Conservation (phyloP, 2,797 vertebrate species). For the Myotis daubentonii region DNA sequence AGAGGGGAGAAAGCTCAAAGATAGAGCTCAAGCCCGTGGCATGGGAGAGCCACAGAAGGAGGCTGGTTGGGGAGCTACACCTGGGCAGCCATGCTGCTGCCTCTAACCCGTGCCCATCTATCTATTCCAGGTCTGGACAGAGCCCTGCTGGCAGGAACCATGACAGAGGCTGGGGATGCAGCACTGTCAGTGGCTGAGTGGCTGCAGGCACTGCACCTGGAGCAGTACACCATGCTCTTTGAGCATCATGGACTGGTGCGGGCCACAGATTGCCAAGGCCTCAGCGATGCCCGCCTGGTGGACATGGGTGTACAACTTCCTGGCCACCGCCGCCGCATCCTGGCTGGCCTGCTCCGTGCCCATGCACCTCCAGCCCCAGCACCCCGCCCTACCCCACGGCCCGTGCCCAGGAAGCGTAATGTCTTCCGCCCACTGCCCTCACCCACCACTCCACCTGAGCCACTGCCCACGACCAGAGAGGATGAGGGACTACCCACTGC, state of each 20-base stretch:
- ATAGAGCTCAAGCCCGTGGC: neutral
- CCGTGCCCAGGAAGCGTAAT: conserved; percentile 91
- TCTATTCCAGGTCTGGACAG: conserved; percentile 60
- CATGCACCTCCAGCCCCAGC: neutral
- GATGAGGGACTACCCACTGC: neutral
- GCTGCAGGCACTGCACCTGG: conserved; percentile 91
- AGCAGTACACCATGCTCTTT: conserved; percentile 91
- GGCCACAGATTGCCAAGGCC: conserved; percentile 87
- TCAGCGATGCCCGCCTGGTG: conserved; percentile 87
- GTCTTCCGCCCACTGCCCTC: conserved; percentile 81
- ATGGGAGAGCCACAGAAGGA: neutral
- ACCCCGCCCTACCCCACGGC: conserved; percentile 73
- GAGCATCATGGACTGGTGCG: conserved; percentile 82
- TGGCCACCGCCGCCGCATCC: conserved; percentile 93
- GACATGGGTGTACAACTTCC: conserved; percentile 90
- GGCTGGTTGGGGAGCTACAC: neutral
- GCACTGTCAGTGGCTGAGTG: conserved; percentile 87
- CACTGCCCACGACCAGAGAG: accelerated
- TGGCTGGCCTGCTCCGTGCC: conserved; percentile 90
- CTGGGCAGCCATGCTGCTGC: neutral
- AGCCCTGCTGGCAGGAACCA: conserved; percentile 23
- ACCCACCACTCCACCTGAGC: accelerated
- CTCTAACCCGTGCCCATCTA: neutral
- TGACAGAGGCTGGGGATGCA: conserved; percentile 81
- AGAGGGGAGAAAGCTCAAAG: neutral